Evolutionary conservation across 2,113 vertebrate species (phyloP), one percentile per base, ranked within the genome.

Genomic region (Anguilla japonica): DNA sequence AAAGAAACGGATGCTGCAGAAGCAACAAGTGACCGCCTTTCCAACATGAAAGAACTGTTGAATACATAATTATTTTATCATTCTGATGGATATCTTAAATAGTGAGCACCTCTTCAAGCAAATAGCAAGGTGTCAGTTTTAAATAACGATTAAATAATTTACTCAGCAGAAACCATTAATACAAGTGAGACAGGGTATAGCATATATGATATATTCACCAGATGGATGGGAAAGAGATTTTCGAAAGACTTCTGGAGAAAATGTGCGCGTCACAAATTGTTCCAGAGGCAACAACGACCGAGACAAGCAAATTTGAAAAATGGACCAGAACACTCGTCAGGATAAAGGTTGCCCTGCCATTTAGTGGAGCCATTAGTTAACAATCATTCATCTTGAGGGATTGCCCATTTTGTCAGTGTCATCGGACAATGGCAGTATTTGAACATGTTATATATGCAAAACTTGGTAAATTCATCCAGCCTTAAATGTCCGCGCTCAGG

Each of bases 261-360:
- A 75, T 22, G 22, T 63, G 22, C 18, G 22, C 60, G 60, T 75
- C n/a, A 11, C 1, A 75, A 75, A 75, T 20, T 22, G 18, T 67
- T 67, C 22, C 22, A 75, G 26, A 67, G 60, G 60, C 22, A 67
- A 8, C 60, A 22, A 67, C 26, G 60, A 67, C 18, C 22, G 84
- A 89, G 84, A 89, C 87, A 88, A 75, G 75, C 50, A 22, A 85
- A 71, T 63, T 41, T 56, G 9, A 79, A 87, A 88, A 89, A 86
- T 89, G 18, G 86, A 90, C n/a, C 87, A 79, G 82, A 85, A 87
- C 71, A 82, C 60, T 67, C 5, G 60, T 2, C 60, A 67, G 0
- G 60, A 67, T 67, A 67, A 75, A n/a, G 26, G n/a, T 34, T 75
- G n/a, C 41, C 50, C 43, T n/a, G 11, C 75, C 78, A 41, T 16